A percentile compares a stretch with the other conserved stretches of the same genome.
Conservation (phyloP, 2,888 invertebrate species). For the Nymphalis polychloros region DNA sequence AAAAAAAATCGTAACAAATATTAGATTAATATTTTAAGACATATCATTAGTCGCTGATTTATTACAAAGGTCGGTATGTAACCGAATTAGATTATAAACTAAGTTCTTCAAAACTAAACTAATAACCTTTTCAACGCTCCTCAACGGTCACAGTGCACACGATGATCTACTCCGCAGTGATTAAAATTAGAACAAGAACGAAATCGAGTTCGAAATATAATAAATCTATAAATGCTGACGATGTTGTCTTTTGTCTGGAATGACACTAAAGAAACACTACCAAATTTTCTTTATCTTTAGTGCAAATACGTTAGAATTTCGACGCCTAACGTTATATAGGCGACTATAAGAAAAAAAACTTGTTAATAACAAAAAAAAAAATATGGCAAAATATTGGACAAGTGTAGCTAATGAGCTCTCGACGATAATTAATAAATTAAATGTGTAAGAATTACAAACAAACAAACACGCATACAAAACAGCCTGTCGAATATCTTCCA, state of each 20-base stretch:
- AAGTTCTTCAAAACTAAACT: slow-evolving; percentile 61
- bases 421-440: slow-evolving; percentile 62
- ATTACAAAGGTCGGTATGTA: slow-evolving; percentile 56
- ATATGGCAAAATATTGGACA: slow-evolving; percentile 80
- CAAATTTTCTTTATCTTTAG: slow-evolving; percentile 50
- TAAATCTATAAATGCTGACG: slow-evolving; percentile 80
- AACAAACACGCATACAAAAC: slow-evolving; percentile 41
- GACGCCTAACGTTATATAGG: slow-evolving; percentile 60
- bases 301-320: slow-evolving; percentile 65
- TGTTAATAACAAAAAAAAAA: slow-evolving; percentile 60
- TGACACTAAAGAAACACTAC: slow-evolving; percentile 67
- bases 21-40: slow-evolving; percentile 56
- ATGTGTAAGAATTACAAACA: slow-evolving; percentile 60
- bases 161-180: slow-evolving; percentile 54
- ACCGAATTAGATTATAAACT: slow-evolving; percentile 63
- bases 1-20: slow-evolving; percentile 52
- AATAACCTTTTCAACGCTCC: slow-evolving; percentile 59
- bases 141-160: slow-evolving; percentile 55
- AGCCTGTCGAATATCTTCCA: slow-evolving; percentile 4
- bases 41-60: slow-evolving; percentile 61
- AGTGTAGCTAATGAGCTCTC: slow-evolving; percentile 62
- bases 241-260: slow-evolving; percentile 81
- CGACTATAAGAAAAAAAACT: slow-evolving; percentile 51
- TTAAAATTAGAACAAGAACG: slow-evolving; percentile 48
- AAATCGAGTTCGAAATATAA: slow-evolving; percentile 48